Evolutionary conservation across 2,797 vertebrate species (phyloP), one percentile per base, ranked within the genome.

Genomic region (Danio albolineatus): DNA sequence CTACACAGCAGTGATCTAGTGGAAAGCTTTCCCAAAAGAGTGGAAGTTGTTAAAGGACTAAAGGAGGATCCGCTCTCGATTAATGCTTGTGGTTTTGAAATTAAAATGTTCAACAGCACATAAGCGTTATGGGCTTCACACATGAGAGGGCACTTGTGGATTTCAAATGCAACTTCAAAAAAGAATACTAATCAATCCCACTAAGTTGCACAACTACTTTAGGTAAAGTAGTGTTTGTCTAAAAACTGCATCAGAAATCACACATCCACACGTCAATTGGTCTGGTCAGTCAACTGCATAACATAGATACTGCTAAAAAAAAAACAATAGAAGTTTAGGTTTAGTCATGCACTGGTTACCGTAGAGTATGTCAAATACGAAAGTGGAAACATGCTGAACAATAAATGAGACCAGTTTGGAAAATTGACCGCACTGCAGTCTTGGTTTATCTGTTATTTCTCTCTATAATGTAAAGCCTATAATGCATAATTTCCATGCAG

Each of bases 21-120:
- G 36, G 36, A 54, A 54, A 14, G 65, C 66, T 53, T 39, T 28
- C 4, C 36, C 48, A 14, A 12, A 14, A 14, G 51, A 54, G 36
- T 41, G n/a, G 36, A 71, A 41, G 36, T 49, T 41, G n/a, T 54
- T 21, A 56, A 21, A 56, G n/a, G 8, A 56, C 38, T 19, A 56
- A 21, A 2, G 7, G 17, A 43, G 51, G 12, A 72, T 16, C 7
- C 1, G 21, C 39, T 56, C 7, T 16, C 38, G 16, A 16, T 56
- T 21, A 21, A 56, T 16, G 38, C n/a, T 56, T 4, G 7, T 16
- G 38, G 38, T 43, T 54, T 43, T 56, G 7, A 71, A 43, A 56
- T 56, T 4, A 51, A 69, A 69, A 69, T 69, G 9, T 51, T 69
- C 48, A 12, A 53, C 6, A 53, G 64, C 13, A 51, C 44, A 49